phyloP scores from a whole-genome alignment of 2,797 vertebrate genomes.

The Euthynnus affinis region DNA sequence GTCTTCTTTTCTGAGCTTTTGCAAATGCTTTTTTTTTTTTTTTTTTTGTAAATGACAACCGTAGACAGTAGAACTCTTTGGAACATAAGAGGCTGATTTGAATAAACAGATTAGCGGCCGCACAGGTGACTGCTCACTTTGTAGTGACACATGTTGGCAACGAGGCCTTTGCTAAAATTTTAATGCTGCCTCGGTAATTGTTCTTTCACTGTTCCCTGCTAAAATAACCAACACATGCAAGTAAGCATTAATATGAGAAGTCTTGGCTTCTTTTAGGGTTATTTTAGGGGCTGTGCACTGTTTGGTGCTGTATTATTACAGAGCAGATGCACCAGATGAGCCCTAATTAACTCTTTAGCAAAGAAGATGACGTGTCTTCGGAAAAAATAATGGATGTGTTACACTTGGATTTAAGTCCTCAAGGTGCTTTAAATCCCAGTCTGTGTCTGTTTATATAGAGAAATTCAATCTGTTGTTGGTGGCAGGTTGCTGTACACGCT shows the following conservation, averaged over 20 bases:
- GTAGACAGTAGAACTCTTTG: neutral
- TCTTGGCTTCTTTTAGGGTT: neutral
- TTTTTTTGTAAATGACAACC: neutral
- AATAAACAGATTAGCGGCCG: neutral
- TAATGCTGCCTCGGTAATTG: constrained; percentile 8
- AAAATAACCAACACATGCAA: neutral
- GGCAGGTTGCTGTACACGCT: constrained; percentile 39
- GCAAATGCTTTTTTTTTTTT: too few species aligned
- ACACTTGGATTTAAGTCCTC: constrained; percentile 14
- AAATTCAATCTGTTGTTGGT: constrained; percentile 38
- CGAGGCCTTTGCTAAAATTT: constrained; percentile 23
- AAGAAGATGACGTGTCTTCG: neutral
- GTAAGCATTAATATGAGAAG: neutral
- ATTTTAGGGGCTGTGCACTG: neutral
- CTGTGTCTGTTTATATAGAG: constrained; percentile 28
- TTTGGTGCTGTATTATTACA: neutral
- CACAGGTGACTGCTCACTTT: constrained; percentile 9
- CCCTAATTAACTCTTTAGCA: neutral
- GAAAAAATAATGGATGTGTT: neutral
- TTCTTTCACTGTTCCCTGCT: neutral
- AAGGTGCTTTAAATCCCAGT: constrained; percentile 17
- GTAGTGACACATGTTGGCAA: constrained; percentile 29
- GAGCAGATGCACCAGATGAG: constrained; percentile 5
- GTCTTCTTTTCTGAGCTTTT: neutral
- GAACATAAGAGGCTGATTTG: neutral